Base-by-base conservation (phyloP, 1,140 invertebrate species). In the Parapsyche elsis region DNA sequence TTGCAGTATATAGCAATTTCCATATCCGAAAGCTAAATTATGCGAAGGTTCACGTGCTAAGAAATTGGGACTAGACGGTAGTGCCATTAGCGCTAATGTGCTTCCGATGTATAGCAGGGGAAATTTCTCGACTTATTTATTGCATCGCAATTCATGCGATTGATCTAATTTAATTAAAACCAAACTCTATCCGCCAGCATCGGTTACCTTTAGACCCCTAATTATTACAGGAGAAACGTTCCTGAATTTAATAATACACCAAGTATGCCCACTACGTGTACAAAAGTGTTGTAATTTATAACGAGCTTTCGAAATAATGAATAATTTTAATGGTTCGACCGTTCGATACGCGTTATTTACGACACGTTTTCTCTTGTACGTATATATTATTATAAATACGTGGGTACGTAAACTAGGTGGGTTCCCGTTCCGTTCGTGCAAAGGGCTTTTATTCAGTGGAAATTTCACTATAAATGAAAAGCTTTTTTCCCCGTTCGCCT, bases 151-250 rank as follows among this genome's bases (percentile, higher is more conserved):
- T 76, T 76, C 49, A 76, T 38, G 23, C 77, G 67, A 71, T 79
- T 53, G 67, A 79, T 79, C 77, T 45, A 49, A 21, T 78, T 78
- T 78, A 78, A 78, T 78, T 77, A 77, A 77, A 77, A 77, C 7
- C 73, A 1, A 14, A 49, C 23, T 14, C 5, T n/a, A 24, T 12
- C 26, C 73, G 23, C 46, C 38, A 5, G 26, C 38, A 5, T 9
- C 5, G n/a, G 30, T 38, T 4, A 38, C 2, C 30, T 38, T 38
- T 38, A 4, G 2, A 7, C 30, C 7, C 30, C 2, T 38, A 38
- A 38, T 38, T 38, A 38, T 4, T 38, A 38, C 7, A 1, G 30
- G 30, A 4, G 30, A 38, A 38, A 38, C 7, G 30, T 7, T 38
- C 30, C 30, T 4, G 30, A 38, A 38, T 38, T 4, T 38, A 38